Evolutionary conservation across 2,888 invertebrate genomes (phyloP).

Genomic region (Hartigia nigra): DNA sequence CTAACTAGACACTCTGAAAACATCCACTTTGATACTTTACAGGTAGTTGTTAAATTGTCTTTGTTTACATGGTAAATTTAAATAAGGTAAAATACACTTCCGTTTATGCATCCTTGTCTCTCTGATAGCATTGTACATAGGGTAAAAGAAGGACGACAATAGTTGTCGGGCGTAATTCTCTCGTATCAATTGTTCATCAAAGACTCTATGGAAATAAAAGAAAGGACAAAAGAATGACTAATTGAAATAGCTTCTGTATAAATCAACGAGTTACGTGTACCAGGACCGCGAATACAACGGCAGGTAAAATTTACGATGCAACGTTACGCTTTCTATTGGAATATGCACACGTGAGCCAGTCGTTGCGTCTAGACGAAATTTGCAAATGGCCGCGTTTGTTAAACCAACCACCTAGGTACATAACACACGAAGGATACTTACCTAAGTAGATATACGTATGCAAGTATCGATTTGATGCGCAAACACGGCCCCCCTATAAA

Average conservation of each 20-base stretch:
- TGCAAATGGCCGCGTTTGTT: constrained; percentile 21
- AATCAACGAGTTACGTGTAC: background rate
- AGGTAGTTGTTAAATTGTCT: background rate
- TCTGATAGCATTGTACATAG: background rate
- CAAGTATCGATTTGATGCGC: constrained; percentile 38
- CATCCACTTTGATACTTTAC: background rate
- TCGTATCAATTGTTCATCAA: background rate
- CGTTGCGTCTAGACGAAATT: background rate
- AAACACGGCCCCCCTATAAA: background rate
- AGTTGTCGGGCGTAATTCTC: background rate
- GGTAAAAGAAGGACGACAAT: background rate
- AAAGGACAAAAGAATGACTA: background rate
- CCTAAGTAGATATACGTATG: constrained; percentile 24
- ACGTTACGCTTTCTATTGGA: background rate
- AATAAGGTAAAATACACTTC: background rate
- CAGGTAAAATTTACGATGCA: background rate
- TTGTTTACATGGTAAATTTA: background rate
- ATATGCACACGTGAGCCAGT: background rate
- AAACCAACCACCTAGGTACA: constrained; percentile 14
- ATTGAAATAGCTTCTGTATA: background rate
- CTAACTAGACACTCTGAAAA: background rate
- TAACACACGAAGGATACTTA: constrained; percentile 18
- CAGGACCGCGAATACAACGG: background rate
- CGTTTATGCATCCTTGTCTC: background rate
- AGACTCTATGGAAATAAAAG: background rate